These are phyloP conservation scores for Caenorhabditis macrosperma DNA, from an alignment of 2,888 invertebrate species.

Conservation along the genomic window DNA sequence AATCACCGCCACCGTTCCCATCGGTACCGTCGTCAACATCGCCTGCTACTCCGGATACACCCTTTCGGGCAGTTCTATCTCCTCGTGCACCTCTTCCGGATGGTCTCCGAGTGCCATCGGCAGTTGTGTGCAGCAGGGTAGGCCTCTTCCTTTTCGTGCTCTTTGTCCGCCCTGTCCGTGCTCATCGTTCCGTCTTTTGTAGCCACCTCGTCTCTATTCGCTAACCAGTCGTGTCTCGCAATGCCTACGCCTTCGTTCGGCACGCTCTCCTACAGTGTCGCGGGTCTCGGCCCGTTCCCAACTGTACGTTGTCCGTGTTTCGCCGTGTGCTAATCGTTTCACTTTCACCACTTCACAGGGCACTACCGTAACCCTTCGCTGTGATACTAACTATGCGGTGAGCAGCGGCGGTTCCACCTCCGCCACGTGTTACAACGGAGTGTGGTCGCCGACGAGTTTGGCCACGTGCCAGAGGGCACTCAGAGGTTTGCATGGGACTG, in stretches of 20 bases:
- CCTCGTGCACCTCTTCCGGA: constrained; percentile 60
- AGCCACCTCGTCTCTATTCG: constrained; percentile 10
- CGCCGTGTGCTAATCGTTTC: no score
- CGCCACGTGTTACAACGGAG: constrained; percentile 59
- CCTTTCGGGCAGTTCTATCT: constrained; percentile 43
- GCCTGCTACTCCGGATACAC: constrained; percentile 63
- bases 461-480: constrained; percentile 33
- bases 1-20: constrained; percentile 41
- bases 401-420: constrained; percentile 17
- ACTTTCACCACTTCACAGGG: constrained; percentile 43
- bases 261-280: constrained; percentile 31
- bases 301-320: constrained; percentile 43
- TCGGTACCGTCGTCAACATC: constrained; percentile 66
- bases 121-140: constrained; percentile 53
- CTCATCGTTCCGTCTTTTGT: constrained; percentile 4
- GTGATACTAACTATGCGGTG: constrained; percentile 39
- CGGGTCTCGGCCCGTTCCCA: constrained; percentile 10
- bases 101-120: constrained; percentile 63
- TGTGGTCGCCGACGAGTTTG: constrained; percentile 41
- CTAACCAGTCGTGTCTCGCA: constrained; percentile 27
- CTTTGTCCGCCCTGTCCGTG: background rate
- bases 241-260: constrained; percentile 25
- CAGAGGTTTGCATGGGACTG: constrained; percentile 33
- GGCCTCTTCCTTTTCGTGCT: no score
- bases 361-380: constrained; percentile 47